Conservation (phyloP, 2,797 vertebrate species). For the Tokudaia tokunoshimensis region DNA sequence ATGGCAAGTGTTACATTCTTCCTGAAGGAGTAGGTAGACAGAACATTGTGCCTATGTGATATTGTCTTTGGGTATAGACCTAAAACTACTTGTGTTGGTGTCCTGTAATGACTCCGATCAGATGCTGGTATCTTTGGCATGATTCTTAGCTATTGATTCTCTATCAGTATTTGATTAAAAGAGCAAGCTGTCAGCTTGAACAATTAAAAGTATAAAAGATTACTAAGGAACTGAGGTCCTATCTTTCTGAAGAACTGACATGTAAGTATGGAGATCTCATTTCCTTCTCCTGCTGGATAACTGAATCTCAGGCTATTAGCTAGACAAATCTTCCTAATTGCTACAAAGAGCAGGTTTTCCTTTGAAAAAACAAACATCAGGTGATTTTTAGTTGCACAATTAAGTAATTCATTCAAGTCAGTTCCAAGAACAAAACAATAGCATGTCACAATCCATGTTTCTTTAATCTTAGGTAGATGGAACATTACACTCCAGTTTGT, state of each 20-base stretch:
- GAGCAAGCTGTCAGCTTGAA: background rate
- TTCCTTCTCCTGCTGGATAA: background rate
- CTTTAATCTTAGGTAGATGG: constrained; percentile 22
- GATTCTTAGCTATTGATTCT: background rate
- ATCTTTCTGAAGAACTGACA: background rate
- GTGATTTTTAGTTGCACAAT: constrained; percentile 37
- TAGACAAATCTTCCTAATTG: background rate
- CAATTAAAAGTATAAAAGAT: background rate
- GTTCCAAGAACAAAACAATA: constrained; percentile 49
- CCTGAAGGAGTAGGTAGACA: background rate
- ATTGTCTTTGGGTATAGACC: background rate
- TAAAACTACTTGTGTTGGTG: background rate
- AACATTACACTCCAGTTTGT: background rate
- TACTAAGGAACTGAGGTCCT: background rate
- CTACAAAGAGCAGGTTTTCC: background rate
- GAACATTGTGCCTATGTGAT: rapidly evolving
- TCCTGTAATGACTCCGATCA: background rate
- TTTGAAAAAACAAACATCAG: background rate
- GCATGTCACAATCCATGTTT: background rate
- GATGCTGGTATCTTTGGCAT: background rate
- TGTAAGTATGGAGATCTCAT: background rate
- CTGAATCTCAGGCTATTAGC: background rate
- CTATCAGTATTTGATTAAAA: background rate
- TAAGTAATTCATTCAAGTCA: constrained; percentile 38
- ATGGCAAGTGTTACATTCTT: background rate